These are phyloP conservation scores for Spilarctia lutea DNA, from an alignment of 2,888 invertebrate genomes.

Conservation along the genomic window DNA sequence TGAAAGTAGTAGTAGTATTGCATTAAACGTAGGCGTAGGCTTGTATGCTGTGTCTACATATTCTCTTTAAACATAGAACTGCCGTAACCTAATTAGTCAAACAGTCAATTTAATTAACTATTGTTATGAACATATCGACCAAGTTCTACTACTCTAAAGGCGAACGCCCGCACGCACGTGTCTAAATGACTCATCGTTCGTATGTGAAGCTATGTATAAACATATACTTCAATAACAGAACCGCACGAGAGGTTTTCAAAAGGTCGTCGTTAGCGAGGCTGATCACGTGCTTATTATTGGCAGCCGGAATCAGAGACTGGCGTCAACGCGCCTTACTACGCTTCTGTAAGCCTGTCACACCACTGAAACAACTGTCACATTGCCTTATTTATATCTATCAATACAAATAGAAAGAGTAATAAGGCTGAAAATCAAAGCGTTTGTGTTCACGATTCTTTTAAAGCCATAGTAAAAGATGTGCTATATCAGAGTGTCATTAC, in stretches of 20 bases:
- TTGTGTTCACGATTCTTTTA: neutral
- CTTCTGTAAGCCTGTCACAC: slow-evolving; percentile 43
- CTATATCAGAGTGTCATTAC: neutral
- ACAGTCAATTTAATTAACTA: neutral
- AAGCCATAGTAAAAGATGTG: neutral
- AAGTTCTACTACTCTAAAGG: neutral
- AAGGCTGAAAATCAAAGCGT: neutral
- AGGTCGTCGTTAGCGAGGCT: slow-evolving; percentile 60
- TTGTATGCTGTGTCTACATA: neutral
- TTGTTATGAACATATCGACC: neutral
- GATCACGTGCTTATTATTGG: slow-evolving; percentile 82
- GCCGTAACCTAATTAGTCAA: neutral
- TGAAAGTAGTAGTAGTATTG: too few relatives aligned
- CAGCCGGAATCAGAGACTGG: slow-evolving; percentile 75
- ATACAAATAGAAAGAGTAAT: slow-evolving; percentile 1
- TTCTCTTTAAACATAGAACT: neutral
- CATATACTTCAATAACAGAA: slow-evolving; percentile 69
- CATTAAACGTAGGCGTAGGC: neutral
- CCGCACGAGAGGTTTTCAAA: slow-evolving; percentile 58
- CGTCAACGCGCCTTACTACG: slow-evolving; percentile 66
- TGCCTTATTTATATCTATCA: slow-evolving; percentile 17
- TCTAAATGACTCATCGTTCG: slow-evolving; percentile 58
- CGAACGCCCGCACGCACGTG: slow-evolving; percentile 41
- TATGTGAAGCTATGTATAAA: slow-evolving; percentile 55
- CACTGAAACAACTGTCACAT: slow-evolving; percentile 47